Percentiles rank a stretch among this genome's conserved stretches.
Conservation (phyloP, 2,797 vertebrate species). For the Vultur gryphus region DNA sequence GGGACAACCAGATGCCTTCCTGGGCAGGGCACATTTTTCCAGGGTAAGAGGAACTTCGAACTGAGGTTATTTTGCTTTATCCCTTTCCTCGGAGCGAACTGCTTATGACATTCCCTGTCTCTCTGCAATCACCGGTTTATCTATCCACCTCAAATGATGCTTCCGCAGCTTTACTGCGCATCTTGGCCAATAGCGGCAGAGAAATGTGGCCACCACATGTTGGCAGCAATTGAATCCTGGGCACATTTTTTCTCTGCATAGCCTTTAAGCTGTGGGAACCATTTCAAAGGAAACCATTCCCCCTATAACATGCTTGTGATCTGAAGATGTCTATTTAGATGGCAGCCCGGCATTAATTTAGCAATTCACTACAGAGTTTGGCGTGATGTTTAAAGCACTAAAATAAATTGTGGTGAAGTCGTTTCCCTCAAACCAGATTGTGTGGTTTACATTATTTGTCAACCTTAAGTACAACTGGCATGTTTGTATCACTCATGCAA, state of each 20-base stretch:
- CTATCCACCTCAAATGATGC: slow-evolving; percentile 45
- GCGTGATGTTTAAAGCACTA: slow-evolving; percentile 75
- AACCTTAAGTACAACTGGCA: slow-evolving; percentile 71
- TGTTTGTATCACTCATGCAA: slow-evolving; percentile 68
- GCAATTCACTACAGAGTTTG: slow-evolving; percentile 72
- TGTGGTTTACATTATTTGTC: slow-evolving; percentile 77
- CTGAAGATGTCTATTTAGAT: slow-evolving; percentile 80
- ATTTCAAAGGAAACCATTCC: slow-evolving; percentile 85
- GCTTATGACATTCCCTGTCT: background rate
- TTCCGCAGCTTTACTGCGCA: background rate
- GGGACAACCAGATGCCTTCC: background rate
- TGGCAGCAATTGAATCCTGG: slow-evolving; percentile 77
- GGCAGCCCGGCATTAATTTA: slow-evolving; percentile 81
- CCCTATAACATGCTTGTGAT: slow-evolving; percentile 81
- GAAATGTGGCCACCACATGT: slow-evolving; percentile 89
- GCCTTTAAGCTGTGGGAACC: slow-evolving; percentile 80
- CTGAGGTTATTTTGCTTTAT: background rate
- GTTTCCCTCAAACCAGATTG: slow-evolving; percentile 75
- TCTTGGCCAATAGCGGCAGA: slow-evolving; percentile 45
- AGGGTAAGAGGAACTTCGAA: background rate
- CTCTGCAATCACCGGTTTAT: slow-evolving; percentile 30
- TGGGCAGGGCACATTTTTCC: background rate
- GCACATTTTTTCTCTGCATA: slow-evolving; percentile 72
- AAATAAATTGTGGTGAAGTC: slow-evolving; percentile 73
- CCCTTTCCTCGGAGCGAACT: background rate